Base-by-base conservation (phyloP, 37 sponge, comb jelly and placozoan species). In the Petrosia ficiformis region DNA sequence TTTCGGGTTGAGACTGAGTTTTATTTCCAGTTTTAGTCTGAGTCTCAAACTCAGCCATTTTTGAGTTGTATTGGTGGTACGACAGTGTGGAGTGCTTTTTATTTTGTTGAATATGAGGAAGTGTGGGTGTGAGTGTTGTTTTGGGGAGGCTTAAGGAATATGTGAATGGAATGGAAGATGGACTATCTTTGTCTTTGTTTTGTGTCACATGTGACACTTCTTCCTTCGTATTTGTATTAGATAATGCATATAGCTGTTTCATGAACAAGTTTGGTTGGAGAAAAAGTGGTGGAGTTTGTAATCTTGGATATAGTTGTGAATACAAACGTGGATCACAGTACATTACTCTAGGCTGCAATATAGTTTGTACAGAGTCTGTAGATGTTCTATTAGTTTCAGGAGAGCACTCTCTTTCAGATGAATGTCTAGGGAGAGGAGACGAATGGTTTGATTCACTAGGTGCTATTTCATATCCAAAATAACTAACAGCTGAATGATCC, bases 381-480 rank as follows among this genome's bases (percentile, higher is more conserved):
- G 54, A 19, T 5, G n/a, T n/a, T 5, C 28, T 24, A 6, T 6
- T 24, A 5, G n/a, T 5, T 61, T 5, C 25, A 61, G 26, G 28
- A n/a, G 63, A 29, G 6, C 28, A 26, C 22, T 11, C 63, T 5
- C 63, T 11, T 24, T 61, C 63, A n/a, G 14, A 22, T 6, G 63
- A n/a, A n/a, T 8, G 26, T 26, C 28, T n/a, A 61, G 63, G 5
- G 5, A 26, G 28, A 26, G 63, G 63, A 61, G 28, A n/a, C 11
- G 63, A n/a, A 22, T 11, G 22, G 63, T 29, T 61, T 11, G 28
- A 61, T 22, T 61, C 63, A 61, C 63, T 61, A 5, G 25, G 22
- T 11, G 63, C 63, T 61, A 61, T n/a, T 22, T 61, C 63, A 22
- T 61, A 61, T 5, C 63, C 63, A 61, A 61, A 61, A 61, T 61